phyloP scores from a whole-genome alignment of 2,113 vertebrate genomes.

The Ardeotis arabs region DNA sequence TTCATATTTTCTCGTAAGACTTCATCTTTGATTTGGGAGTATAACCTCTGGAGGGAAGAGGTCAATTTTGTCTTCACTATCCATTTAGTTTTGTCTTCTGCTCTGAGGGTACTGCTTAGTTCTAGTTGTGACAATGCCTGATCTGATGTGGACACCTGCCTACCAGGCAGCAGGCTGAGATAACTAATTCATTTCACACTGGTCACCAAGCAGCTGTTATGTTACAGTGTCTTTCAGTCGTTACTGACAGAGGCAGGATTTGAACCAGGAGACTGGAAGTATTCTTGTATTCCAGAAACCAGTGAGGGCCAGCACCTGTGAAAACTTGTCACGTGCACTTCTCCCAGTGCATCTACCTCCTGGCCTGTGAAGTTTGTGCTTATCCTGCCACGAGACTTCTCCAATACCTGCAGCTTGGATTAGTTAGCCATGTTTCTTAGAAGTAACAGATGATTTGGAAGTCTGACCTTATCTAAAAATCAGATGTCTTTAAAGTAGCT shows the following conservation, averaged over 20 bases:
- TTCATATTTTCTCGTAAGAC: neutral
- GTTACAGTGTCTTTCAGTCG: slow-evolving; percentile 49
- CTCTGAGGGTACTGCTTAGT: neutral
- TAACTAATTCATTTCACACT: slow-evolving; percentile 42
- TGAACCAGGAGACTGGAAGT: slow-evolving; percentile 16
- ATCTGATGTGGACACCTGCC: slow-evolving; percentile 38
- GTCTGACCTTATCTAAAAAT: neutral
- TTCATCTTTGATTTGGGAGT: neutral
- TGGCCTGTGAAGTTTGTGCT: neutral
- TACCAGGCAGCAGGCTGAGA: slow-evolving; percentile 21
- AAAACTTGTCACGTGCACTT: neutral
- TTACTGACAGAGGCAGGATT: slow-evolving; percentile 11
- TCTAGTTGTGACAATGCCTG: neutral
- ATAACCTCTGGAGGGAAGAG: neutral
- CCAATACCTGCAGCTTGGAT: neutral
- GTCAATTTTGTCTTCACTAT: neutral
- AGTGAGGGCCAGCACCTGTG: slow-evolving; percentile 46
- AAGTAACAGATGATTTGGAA: neutral
- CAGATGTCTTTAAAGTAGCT: neutral
- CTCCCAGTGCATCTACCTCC: neutral
- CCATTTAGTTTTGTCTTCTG: neutral
- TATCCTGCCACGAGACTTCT: neutral
- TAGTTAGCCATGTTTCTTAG: neutral
- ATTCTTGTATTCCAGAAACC: slow-evolving; percentile 17
- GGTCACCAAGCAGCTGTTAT: slow-evolving; percentile 45